Evolutionary conservation across 1,140 invertebrate species (phyloP), one percentile per base, ranked within the genome.

Genomic region (Drosophila prosaltans): DNA sequence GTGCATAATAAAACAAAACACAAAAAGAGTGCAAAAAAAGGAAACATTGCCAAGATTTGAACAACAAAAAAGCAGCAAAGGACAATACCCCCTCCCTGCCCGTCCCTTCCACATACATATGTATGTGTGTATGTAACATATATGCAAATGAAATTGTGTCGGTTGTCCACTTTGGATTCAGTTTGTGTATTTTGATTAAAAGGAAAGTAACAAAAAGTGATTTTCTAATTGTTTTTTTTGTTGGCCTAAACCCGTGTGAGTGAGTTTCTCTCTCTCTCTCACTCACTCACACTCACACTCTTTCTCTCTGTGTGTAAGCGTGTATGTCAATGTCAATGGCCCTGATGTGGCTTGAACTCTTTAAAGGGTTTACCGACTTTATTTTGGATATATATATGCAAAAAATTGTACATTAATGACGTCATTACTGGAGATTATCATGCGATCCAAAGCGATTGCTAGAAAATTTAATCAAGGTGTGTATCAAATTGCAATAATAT

Each of bases 401-500:
- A 55, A 45, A 61, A 73, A 73, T 51, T 70, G 60, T 71, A 74
- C 64, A 55, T 86, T 81, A 75, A 91, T 91, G 90, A 81, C 89
- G 83, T 90, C 90, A 61, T 48, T 91, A 28, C 41, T 91, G 48
- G 90, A 91, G 67, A 80, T 91, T 79, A 90, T 91, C 69, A 91
- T 91, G 90, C 90, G 90, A 86, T 91, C 90, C 57, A 91, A 91
- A 78, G 90, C 90, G 80, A 74, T 88, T 75, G 85, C 90, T 6
- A 79, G 85, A 63, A 91, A 84, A 65, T 78, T 90, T 6, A 86
- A 82, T 88, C 90, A 90, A 78, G 90, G 90, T 91, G 59, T 91
- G 84, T 71, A 5, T 36, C 45, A 36, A 36, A 51, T 51, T 51
- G 28, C 32, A 36, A 36, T 2, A 2, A 2, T 1, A 55, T 55